phyloP scores from a whole-genome alignment of 53 echinoderm and acorn worm genomes.

The Holothuria leucospilota region DNA sequence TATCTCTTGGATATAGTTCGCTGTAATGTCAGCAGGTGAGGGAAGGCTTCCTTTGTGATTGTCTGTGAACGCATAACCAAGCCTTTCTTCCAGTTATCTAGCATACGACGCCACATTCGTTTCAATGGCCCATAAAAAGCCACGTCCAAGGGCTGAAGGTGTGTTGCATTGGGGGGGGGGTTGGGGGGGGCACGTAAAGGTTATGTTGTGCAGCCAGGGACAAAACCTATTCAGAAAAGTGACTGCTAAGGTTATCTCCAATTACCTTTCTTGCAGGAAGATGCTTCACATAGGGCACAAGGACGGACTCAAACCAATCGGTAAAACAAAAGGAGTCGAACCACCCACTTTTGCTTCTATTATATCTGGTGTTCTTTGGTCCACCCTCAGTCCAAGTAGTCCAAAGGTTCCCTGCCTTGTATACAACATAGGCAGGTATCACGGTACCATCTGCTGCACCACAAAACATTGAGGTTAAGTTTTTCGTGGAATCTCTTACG shows the following conservation, averaged over 20 bases:
- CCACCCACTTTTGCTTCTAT: constrained; percentile 40
- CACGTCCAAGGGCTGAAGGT: constrained; percentile 52
- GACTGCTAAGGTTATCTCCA: constrained; percentile 41
- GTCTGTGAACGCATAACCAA: constrained; percentile 27
- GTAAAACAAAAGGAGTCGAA: constrained; percentile 25
- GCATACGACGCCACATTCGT: constrained; percentile 28
- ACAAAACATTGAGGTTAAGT: constrained; percentile 21
- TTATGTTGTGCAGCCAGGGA: constrained; percentile 18
- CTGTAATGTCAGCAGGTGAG: constrained; percentile 31
- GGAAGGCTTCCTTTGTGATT: constrained; percentile 35
- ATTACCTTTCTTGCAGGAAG: constrained; percentile 37
- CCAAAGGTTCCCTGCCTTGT: constrained; percentile 40
- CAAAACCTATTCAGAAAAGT: constrained; percentile 42
- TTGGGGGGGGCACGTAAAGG: constrained; percentile 31
- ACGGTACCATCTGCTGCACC: constrained; percentile 30
- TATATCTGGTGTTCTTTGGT: constrained; percentile 29
- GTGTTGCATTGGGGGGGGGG: constrained; percentile 46
- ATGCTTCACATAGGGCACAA: constrained; percentile 6
- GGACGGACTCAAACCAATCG: constrained; percentile 23
- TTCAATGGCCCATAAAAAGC: constrained; percentile 49
- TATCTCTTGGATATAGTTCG: constrained; percentile 11
- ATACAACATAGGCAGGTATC: constrained; percentile 49
- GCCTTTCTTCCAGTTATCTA: constrained; percentile 29
- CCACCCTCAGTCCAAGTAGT: constrained; percentile 38
- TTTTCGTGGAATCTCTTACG: constrained; percentile 22